Percentiles rank a stretch among this genome's conserved stretches.
phyloP scores from a whole-genome alignment of 2,113 vertebrate genomes.

The Coracopsis vasa region DNA sequence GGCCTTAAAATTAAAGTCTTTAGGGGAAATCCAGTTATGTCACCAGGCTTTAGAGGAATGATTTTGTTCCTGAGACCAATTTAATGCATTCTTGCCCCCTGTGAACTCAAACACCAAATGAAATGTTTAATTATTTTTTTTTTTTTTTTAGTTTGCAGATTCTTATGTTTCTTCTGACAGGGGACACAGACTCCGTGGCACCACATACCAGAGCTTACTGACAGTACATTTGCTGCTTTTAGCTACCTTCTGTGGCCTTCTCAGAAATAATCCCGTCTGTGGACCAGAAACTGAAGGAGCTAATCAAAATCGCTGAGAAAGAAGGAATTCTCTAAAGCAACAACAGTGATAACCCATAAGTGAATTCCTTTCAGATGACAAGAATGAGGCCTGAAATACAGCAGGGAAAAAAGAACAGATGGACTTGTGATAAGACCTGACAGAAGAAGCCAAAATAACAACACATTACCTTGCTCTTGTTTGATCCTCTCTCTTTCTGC shows the following conservation, averaged over 20 bases:
- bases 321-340: background rate
- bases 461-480: slow-evolving; percentile 89
- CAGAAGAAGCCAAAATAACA: background rate
- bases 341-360: background rate
- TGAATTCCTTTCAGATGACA: background rate
- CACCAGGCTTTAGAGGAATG: background rate
- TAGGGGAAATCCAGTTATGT: background rate
- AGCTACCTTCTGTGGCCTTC: background rate
- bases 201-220: background rate
- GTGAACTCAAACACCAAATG: background rate
- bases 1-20: background rate
- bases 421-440: background rate
- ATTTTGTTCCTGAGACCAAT: background rate
- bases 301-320: background rate
- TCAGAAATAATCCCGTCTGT: background rate
- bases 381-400: background rate
- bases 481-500: slow-evolving; percentile 93
- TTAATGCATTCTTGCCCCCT: background rate
- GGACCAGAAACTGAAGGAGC: background rate
- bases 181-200: background rate
- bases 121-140: background rate
- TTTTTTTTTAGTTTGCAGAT: background rate
- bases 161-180: background rate
- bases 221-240: background rate
- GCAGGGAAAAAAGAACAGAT: background rate